Evolutionary conservation across 2,113 vertebrate genomes (phyloP).

Genomic region (Bungarus multicinctus): DNA sequence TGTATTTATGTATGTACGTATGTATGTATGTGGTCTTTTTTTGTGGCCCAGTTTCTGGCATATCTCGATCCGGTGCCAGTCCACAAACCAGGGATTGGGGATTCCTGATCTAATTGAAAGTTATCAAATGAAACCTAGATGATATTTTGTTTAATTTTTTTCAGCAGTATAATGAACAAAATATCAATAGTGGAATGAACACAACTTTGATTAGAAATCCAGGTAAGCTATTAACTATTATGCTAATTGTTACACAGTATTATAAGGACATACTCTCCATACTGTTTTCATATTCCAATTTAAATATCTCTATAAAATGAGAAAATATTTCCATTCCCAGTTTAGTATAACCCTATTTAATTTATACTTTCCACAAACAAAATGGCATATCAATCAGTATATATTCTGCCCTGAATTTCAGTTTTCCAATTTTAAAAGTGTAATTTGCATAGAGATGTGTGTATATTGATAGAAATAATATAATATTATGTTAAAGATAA

Average conservation of each 20-base stretch:
- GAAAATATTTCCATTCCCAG: background rate
- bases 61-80: background rate
- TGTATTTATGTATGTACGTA: too few species aligned
- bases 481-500: background rate
- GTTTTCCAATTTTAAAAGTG: background rate
- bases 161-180: slow-evolving; percentile 86
- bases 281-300: background rate
- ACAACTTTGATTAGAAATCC: slow-evolving; percentile 81
- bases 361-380: background rate
- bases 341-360: background rate
- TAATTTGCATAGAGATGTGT: background rate
- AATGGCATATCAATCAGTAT: background rate
- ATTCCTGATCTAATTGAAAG: background rate
- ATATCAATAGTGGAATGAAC: slow-evolving; percentile 77
- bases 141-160: slow-evolving; percentile 50
- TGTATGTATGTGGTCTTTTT: too few species aligned
- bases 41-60: background rate
- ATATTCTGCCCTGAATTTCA: background rate
- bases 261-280: background rate
- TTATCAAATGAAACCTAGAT: background rate
- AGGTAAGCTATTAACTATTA: slow-evolving; percentile 71
- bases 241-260: background rate
- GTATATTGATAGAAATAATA: background rate
- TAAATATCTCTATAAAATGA: background rate
- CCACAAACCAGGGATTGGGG: background rate